Evolutionary conservation across 2,888 invertebrate species (phyloP).

Genomic region (Cryptophagus acutangulus): DNA sequence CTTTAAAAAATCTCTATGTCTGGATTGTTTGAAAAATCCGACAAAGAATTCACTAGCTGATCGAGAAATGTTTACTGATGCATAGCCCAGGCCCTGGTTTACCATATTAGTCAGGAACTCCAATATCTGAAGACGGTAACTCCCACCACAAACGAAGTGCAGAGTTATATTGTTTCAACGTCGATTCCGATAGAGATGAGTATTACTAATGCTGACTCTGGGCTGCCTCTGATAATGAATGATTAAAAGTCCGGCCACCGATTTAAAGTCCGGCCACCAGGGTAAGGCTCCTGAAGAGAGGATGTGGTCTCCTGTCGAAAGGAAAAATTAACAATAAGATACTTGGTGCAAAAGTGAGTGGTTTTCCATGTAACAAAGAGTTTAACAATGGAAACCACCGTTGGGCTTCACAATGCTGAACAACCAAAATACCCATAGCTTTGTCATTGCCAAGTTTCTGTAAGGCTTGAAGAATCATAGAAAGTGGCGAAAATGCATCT

Average conservation of each 20-base stretch:
- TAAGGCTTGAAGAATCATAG: too few species aligned
- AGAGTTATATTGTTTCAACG: conserved; percentile 21
- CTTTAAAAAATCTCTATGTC: too few species aligned
- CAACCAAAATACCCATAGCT: conserved; percentile 30
- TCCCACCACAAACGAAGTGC: conserved; percentile 14
- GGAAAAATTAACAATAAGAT: conserved; percentile 18
- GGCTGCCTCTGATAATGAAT: conserved; percentile 16
- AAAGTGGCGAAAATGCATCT: conserved; percentile 25
- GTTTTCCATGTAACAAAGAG: too few species aligned
- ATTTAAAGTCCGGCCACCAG: conserved; percentile 28
- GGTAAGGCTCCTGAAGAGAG: conserved; percentile 19
- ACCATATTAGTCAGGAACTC: too few species aligned
- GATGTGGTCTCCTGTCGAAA: conserved; percentile 16
- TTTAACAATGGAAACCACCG: too few species aligned
- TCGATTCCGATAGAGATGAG: conserved; percentile 18
- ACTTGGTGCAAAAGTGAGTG: conserved; percentile 24
- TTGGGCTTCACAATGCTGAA: too few species aligned
- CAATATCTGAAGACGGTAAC: too few species aligned
- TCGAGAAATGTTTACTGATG: too few species aligned
- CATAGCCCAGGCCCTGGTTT: too few species aligned
- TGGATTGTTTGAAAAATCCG: too few species aligned
- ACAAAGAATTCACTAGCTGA: too few species aligned
- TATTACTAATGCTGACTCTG: conserved; percentile 17
- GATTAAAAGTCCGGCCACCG: too few species aligned
- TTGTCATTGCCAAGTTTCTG: conserved; percentile 30